A percentile compares a stretch with the other conserved stretches of the same genome.
These are phyloP conservation scores for Ictalurus furcatus DNA, from an alignment of 2,113 vertebrate species.

Conservation along the genomic window DNA sequence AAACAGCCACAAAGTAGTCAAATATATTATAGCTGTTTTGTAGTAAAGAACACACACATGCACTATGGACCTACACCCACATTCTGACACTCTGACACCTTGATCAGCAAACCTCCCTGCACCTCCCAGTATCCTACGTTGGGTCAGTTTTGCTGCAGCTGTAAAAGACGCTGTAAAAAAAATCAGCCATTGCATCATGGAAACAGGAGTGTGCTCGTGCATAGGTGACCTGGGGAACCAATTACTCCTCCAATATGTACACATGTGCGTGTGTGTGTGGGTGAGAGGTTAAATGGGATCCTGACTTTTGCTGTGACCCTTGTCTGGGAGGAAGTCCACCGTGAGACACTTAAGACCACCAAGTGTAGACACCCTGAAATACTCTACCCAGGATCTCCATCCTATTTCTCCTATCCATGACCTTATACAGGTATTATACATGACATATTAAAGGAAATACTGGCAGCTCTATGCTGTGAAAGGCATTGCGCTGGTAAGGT, in stretches of 20 bases:
- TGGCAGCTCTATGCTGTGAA: neutral
- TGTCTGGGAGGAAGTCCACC: conserved; percentile 64
- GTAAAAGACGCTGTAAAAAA: conserved; percentile 66
- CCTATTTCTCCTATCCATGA: neutral
- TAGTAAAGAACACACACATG: neutral
- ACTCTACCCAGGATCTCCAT: conserved; percentile 56
- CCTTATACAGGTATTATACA: neutral
- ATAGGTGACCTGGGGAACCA: conserved; percentile 74
- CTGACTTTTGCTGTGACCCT: conserved; percentile 57
- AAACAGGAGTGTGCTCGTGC: conserved; percentile 55
- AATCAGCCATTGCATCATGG: conserved; percentile 58
- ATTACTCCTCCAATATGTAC: conserved; percentile 63
- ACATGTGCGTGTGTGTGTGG: conserved; percentile 19
- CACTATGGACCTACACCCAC: neutral
- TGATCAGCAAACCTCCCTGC: conserved; percentile 48
- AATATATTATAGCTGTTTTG: neutral
- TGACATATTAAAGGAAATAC: neutral
- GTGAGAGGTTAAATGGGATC: conserved; percentile 57
- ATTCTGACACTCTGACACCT: neutral
- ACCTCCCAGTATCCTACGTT: conserved; percentile 44
- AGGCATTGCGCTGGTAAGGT: neutral
- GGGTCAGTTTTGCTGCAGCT: conserved; percentile 56
- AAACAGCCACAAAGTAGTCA: neutral
- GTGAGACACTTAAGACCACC: conserved; percentile 61
- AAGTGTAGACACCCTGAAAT: conserved; percentile 54